These are phyloP conservation scores for Fistularia commersonii DNA, from an alignment of 2,797 vertebrate genomes.

Conservation along the genomic window DNA sequence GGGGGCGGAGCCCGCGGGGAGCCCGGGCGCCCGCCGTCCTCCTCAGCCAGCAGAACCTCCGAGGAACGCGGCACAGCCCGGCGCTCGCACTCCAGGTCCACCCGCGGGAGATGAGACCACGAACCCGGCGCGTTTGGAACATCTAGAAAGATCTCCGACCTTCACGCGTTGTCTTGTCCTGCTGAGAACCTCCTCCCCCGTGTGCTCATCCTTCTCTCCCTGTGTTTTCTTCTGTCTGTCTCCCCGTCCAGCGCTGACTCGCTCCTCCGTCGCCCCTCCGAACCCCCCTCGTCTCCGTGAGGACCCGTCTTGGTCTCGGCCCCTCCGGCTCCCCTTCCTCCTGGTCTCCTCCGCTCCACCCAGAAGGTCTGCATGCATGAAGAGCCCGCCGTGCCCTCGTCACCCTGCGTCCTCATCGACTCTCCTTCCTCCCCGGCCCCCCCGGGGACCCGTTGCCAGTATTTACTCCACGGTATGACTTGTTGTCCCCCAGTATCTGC, in stretches of 20 bases:
- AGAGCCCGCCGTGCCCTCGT: constrained; percentile 53
- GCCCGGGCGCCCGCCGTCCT: constrained; percentile 37
- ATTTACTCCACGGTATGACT: constrained; percentile 45
- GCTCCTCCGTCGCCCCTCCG: constrained; percentile 58
- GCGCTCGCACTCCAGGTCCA: constrained; percentile 53
- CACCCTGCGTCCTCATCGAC: constrained; percentile 49
- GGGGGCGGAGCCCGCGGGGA: constrained; percentile 41
- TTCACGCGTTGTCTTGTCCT: not conserved
- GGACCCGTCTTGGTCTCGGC: constrained; percentile 69
- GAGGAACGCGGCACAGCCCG: constrained; percentile 48
- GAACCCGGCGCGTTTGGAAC: not conserved
- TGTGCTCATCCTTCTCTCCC: constrained; percentile 39
- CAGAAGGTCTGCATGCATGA: constrained; percentile 59
- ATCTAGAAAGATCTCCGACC: not conserved
- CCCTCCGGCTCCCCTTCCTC: constrained; percentile 53
- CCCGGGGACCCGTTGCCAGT: constrained; percentile 49
- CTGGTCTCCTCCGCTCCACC: constrained; percentile 68
- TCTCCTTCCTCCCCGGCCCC: constrained; percentile 45
- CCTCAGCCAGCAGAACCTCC: constrained; percentile 27
- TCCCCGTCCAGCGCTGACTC: constrained; percentile 81
- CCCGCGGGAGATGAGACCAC: constrained; percentile 37
- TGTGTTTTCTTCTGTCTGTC: constrained; percentile 69
- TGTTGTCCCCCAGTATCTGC: constrained; percentile 36
- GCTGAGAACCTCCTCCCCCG: not conserved
- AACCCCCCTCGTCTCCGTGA: constrained; percentile 62